Evolutionary conservation across 2,888 invertebrate genomes (phyloP).

Genomic region (Gastrophysa polygoni): DNA sequence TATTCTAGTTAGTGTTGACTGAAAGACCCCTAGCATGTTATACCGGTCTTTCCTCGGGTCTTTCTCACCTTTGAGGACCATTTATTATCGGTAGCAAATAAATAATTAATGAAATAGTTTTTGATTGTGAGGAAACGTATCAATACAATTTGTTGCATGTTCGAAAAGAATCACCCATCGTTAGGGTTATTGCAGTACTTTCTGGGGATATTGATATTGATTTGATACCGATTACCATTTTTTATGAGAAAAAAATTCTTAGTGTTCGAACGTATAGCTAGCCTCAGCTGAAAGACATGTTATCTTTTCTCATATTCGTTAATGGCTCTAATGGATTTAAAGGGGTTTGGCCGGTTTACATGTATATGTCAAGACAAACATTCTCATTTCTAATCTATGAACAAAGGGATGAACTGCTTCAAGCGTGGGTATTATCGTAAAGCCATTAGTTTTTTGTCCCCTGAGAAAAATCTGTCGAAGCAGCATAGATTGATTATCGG

Average conservation of each 20-base stretch:
- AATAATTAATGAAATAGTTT: neutral
- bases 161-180: too few species aligned
- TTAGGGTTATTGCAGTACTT: too few species aligned
- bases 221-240: too few species aligned
- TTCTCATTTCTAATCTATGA: neutral
- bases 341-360: neutral
- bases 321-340: neutral
- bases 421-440: neutral
- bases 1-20: too few species aligned
- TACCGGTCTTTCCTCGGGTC: constrained; percentile 1
- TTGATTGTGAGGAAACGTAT: constrained; percentile 5
- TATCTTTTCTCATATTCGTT: neutral
- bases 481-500: neutral
- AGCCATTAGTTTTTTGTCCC: neutral
- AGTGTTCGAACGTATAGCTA: too few species aligned
- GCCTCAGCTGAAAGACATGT: too few species aligned
- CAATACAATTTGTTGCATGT: constrained; percentile 6
- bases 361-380: neutral
- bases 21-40: constrained; percentile 3
- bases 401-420: neutral
- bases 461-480: neutral
- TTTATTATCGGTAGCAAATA: constrained; percentile 10
- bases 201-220: too few species aligned
- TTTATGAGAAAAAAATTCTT: too few species aligned
- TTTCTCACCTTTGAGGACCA: constrained; percentile 8